Base-by-base conservation (phyloP, 2,888 invertebrate species). In the Polyommatus icarus region DNA sequence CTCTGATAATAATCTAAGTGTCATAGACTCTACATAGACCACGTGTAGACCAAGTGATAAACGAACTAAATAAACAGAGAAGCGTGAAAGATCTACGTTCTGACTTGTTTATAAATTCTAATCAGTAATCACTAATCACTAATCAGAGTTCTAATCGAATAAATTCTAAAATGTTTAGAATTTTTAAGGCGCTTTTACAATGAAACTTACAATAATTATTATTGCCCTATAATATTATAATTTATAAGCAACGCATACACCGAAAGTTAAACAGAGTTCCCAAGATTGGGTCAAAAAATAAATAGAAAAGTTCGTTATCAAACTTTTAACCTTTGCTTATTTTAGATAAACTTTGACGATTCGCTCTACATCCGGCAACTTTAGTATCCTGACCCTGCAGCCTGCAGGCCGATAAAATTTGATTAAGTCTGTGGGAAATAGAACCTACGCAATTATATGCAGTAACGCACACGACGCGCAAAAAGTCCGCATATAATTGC, bases 141-240 rank as follows among this genome's bases (percentile, higher is more conserved):
- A 20, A 59, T 71, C 71, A 71, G 18, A 71, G 71, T 71, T n/a
- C 71, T 40, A 36, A 36, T 36, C 36, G 36, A 36, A 36, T 36
- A 36, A 59, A 2, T 61, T 61, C 59, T 61, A 10, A 61, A 57
- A 57, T 57, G 18, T 54, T 32, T 36, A 36, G 36, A 36, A 7
- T 36, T 7, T 36, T 36, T 36, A 36, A 36, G 36, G 8, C 36
- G 7, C 36, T 36, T 36, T 36, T 36, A 32, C 32, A 32, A 32
- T 32, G 32, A 32, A 32, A 32, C 32, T 32, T 32, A 32, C 32
- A 32, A 32, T 32, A 3, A 18, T 54, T 54, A 32, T 32, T 32
- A 18, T 54, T 54, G 4, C 18, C 18, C 54, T 54, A 54, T 54
- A 18, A 54, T 54, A 7, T n/a, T n/a, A n/a, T n/a, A n/a, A n/a